phyloP scores from a whole-genome alignment of 2,797 vertebrate species.

The Argyrosomus regius region DNA sequence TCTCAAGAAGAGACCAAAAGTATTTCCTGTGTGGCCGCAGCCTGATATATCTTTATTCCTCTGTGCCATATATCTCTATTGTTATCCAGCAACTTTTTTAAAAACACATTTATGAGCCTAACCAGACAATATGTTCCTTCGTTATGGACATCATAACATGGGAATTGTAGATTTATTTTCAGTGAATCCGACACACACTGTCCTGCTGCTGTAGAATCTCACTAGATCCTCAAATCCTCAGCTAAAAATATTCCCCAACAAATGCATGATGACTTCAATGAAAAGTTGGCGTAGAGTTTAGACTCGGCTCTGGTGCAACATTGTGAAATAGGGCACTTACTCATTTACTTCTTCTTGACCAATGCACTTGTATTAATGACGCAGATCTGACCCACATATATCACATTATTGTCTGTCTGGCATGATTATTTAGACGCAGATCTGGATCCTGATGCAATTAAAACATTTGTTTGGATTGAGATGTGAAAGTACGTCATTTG shows the following conservation, averaged over 20 bases:
- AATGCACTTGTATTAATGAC: background rate
- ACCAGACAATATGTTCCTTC: background rate
- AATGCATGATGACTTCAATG: background rate
- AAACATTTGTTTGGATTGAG: constrained; percentile 4
- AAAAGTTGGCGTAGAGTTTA: background rate
- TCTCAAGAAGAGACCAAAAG: constrained; percentile 7
- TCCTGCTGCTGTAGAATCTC: constrained; percentile 5
- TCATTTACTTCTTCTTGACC: constrained; percentile 8
- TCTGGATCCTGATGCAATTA: background rate
- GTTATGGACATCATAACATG: background rate
- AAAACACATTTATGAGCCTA: background rate
- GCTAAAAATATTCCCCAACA: background rate
- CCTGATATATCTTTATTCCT: background rate
- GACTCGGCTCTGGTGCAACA: background rate
- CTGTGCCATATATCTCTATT: background rate
- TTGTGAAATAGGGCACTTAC: background rate
- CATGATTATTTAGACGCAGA: background rate
- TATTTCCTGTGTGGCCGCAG: constrained; percentile 5
- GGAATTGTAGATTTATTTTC: background rate
- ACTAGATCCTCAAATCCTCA: background rate
- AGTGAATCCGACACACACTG: background rate
- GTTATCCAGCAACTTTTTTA: background rate
- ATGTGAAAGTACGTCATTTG: background rate
- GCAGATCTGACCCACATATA: background rate
- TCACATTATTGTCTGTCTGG: background rate